Base-by-base conservation (phyloP, 2,797 vertebrate species). In the Fistularia tabacaria region DNA sequence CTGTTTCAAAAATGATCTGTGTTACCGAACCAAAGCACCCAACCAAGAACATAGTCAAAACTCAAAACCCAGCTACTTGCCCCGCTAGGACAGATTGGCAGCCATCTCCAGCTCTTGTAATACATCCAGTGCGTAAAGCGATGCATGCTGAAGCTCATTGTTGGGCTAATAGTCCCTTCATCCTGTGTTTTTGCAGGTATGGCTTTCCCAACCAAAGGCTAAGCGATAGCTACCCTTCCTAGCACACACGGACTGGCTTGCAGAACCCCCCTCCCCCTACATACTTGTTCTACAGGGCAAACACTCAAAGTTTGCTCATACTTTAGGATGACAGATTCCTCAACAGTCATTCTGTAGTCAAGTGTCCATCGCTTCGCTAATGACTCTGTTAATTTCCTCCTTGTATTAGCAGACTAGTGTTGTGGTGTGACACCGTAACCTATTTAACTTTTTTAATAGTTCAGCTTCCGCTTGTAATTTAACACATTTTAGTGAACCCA, bases 171-270 rank as follows among this genome's bases (percentile, higher is more conserved):
- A 84, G 87, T 91, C 90, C 88, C 82, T 92, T 95, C 92, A 84
- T 86, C 95, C 92, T 96, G 94, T 94, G 93, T 94, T 92, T 94
- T 93, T 91, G 92, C 92, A 99, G 97, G 96, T 98, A 98, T 99
- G 97, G 97, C 96, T 94, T 99, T 98, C 92, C 96, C 95, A 92
- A 97, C 97, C 93, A 99, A 99, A 95, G 97, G 97, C 95, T 99
- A 96, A 85, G 78, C 69, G 71, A 78, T 85, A 86, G 81, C 73
- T 77, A 78, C 69, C 78, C 81, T 61, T 76, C 73, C 73, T 80
- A 77, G 78, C 76, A 77, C 86, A 85, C 79, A 84, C 25, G 85
- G 83, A 88, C 88, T 86, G 86, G 87, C 85, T 86, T 78, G 73
- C 85, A 86, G 83, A 87, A 67, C 80, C 43, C 51, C 51, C 59